Evolutionary conservation across 2,797 vertebrate genomes (phyloP).

Genomic region (Enteromius radiatus): DNA sequence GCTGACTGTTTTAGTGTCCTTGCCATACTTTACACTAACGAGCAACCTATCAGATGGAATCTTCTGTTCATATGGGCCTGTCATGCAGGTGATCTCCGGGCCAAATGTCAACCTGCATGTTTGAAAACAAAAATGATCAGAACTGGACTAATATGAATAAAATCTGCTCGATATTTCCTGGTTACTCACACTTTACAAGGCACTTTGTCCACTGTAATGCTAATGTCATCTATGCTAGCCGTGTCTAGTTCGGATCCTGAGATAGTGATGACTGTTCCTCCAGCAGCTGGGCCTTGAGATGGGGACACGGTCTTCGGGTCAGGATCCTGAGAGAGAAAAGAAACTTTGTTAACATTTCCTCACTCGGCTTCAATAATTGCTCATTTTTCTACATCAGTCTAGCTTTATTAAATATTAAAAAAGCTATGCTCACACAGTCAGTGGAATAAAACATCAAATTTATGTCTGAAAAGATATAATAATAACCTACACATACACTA

Average conservation of each 20-base stretch:
- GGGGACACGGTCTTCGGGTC: slow-evolving; percentile 67
- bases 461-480: not conserved
- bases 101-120: slow-evolving; percentile 71
- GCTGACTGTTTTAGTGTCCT: slow-evolving; percentile 66
- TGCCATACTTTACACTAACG: slow-evolving; percentile 73
- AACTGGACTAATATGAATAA: not conserved
- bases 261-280: slow-evolving; percentile 90
- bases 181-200: slow-evolving; percentile 87
- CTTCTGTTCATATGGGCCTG: slow-evolving; percentile 66
- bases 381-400: not conserved
- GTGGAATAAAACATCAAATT: not conserved
- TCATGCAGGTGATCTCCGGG: slow-evolving; percentile 71
- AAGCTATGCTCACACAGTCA: not conserved
- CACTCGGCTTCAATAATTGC: not conserved
- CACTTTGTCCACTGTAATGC: slow-evolving; percentile 76
- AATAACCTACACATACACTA: not conserved
- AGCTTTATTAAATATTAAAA: not conserved
- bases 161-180: not conserved
- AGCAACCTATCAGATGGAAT: slow-evolving; percentile 58
- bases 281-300: slow-evolving; percentile 77
- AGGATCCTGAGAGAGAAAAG: slow-evolving; percentile 79
- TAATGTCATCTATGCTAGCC: slow-evolving; percentile 84
- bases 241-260: slow-evolving; percentile 82
- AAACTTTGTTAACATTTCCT: not conserved
- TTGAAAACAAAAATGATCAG: slow-evolving; percentile 60